Conservation (phyloP, 2,113 vertebrate genomes). For the Xyrauchen texanus region DNA sequence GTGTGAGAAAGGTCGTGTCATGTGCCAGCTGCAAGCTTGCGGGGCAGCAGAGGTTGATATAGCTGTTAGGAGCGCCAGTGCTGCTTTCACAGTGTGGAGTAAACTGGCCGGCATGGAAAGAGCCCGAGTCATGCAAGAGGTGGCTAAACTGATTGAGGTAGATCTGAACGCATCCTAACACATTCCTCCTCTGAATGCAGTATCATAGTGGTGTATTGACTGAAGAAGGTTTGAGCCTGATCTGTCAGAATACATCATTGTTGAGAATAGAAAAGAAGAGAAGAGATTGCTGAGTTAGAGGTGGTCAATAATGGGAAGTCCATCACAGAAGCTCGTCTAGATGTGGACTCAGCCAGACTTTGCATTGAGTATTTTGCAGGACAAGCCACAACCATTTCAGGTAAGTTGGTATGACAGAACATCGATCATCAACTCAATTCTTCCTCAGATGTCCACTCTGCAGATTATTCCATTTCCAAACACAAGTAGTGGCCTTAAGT, state of each 20-base stretch:
- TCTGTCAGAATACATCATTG: background rate
- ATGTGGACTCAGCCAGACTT: slow-evolving; percentile 86
- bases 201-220: background rate
- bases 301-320: slow-evolving; percentile 94
- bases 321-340: slow-evolving; percentile 86
- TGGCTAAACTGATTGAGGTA: slow-evolving; percentile 93
- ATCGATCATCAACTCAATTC: too few species aligned
- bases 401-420: slow-evolving; percentile 61
- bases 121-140: slow-evolving; percentile 84
- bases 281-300: slow-evolving; percentile 87
- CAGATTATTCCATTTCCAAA: too few species aligned
- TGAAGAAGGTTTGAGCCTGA: background rate
- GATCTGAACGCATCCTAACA: background rate
- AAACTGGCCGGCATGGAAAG: slow-evolving; percentile 87
- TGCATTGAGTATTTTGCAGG: slow-evolving; percentile 90
- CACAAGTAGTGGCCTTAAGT: too few species aligned
- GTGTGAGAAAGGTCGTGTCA: slow-evolving; percentile 76
- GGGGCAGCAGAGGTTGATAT: slow-evolving; percentile 85
- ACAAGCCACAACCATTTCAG: slow-evolving; percentile 83
- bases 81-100: slow-evolving; percentile 86
- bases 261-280: slow-evolving; percentile 73
- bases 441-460: too few species aligned
- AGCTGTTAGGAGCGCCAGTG: slow-evolving; percentile 83
- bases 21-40: slow-evolving; percentile 84
- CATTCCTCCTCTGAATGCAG: background rate